Base-by-base conservation (phyloP, 1,140 invertebrate species). In the Zaprionus gabonicus region DNA sequence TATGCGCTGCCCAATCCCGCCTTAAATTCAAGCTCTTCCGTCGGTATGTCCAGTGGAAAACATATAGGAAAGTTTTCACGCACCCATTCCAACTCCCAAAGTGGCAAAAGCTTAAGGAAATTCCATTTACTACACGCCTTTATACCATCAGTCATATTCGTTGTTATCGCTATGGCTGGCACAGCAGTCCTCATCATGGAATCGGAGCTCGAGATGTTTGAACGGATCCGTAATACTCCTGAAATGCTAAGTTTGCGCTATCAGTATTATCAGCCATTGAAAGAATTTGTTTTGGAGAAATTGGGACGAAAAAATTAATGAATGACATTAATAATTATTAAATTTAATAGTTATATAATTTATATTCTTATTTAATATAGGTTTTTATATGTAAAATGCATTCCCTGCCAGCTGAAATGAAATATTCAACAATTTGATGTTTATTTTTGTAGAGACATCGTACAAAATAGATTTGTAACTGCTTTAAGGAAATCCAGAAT, bases 191-290 rank as follows among this genome's bases (percentile, higher is more conserved):
- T 97, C 25, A 93, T 97, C 34, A 95, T 97, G 92, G 96, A 97
- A 93, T 96, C 96, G 13, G 96, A 97, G 90, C 95, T 95, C 82
- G 94, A 96, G 44, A 82, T 96, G 3, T 95, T 97, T 66, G 94
- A 95, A 49, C 94, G 93, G 17, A 86, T 97, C 51, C 94, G 96
- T n/a, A 95, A 95, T 81, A 95, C 95, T 81, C 97, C 97, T 17
- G 96, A 97, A 93, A 95, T 97, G 93, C 94, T 96, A 28, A 95
- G 96, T 57, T 94, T 97, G 53, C 95, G 95, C 71, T 95, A 95
- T 82, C 96, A 97, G 83, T 97, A 97, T 92, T 98, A 98, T 93
- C 95, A 96, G 85, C 97, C 97, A 7, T 94, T 96, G 25, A 97
- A 97, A 93, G 95, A 97, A 76, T 97, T 96, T 93, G 92, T 96